A percentile compares a stretch with the other conserved stretches of the same genome.
Conservation (phyloP, 2,797 vertebrate species). For the Schizopygopsis pylzovi region DNA sequence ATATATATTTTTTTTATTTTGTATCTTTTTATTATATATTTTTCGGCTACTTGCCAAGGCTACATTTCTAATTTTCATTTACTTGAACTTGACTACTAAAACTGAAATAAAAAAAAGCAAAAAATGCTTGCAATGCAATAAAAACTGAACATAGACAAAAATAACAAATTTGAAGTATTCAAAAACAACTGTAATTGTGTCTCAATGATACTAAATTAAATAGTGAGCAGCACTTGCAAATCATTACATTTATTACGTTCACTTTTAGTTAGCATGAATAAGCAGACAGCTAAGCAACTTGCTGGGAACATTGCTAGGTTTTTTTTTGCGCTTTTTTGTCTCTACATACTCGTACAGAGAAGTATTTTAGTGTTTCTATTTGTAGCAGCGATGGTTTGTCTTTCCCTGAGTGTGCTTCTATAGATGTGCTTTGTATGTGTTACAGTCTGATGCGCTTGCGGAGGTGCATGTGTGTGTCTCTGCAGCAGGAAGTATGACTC, state of each 20-base stretch:
- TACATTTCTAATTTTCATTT: too few species aligned
- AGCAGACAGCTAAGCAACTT: neutral
- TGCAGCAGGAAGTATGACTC: conserved; percentile 43
- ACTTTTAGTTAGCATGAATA: neutral
- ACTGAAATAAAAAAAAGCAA: too few species aligned
- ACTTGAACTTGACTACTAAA: too few species aligned
- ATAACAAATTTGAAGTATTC: neutral
- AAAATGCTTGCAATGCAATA: neutral
- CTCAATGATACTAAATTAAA: neutral
- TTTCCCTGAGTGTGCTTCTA: neutral
- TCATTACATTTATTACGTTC: neutral
- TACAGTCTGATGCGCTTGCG: conserved; percentile 7
- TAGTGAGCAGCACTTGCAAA: neutral
- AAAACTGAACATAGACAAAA: neutral
- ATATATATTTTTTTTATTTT: too few species aligned
- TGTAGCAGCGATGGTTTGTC: neutral
- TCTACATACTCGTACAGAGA: neutral
- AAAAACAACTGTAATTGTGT: neutral
- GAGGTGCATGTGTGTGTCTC: conserved; percentile 23
- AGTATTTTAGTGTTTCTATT: neutral
- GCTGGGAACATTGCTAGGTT: neutral
- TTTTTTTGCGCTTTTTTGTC: conserved; percentile 43
- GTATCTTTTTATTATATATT: too few species aligned
- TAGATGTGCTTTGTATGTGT: neutral
- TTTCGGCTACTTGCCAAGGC: too few species aligned